Percentiles rank a stretch among this genome's conserved stretches.
These are phyloP conservation scores for Crotalus helleri DNA, from an alignment of 2,113 vertebrate species.

Conservation along the genomic window DNA sequence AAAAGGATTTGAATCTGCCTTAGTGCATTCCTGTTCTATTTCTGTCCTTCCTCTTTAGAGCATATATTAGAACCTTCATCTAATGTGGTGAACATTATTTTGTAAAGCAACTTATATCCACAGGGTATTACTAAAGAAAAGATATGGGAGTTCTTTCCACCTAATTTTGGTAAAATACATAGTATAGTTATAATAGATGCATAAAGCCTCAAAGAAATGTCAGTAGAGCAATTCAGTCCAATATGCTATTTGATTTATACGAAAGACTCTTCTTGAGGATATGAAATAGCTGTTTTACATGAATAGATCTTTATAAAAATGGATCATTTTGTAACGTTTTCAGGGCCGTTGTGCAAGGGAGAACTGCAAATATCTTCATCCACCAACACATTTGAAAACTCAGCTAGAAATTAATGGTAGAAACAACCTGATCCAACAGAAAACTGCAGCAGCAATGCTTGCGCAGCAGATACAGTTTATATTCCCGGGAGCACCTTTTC, in stretches of 20 bases:
- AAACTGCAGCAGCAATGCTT: constrained; percentile 97
- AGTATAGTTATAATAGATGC: not conserved
- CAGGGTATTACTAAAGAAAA: not conserved
- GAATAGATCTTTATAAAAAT: constrained; percentile 19
- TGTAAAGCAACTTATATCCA: not conserved
- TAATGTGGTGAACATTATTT: not conserved
- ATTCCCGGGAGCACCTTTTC: constrained; percentile 94
- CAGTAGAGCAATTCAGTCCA: constrained; percentile 18
- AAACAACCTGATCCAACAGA: constrained; percentile 99
- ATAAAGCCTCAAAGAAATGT: not conserved
- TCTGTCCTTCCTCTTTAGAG: not conserved
- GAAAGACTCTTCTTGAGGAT: constrained; percentile 28
- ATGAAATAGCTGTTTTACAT: not conserved
- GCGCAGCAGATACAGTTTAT: constrained; percentile 99
- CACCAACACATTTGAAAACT: constrained; percentile 97
- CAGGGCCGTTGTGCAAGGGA: constrained; percentile 96
- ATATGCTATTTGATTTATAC: constrained; percentile 14
- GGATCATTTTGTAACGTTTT: constrained; percentile 38
- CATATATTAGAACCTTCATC: not conserved
- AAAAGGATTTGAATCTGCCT: not conserved
- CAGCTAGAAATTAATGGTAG: constrained; percentile 96
- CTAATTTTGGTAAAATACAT: not conserved
- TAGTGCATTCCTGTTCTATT: not conserved
- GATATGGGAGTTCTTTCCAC: not conserved
- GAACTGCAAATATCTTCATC: constrained; percentile 99